Percentiles rank a stretch among this genome's conserved stretches.
These are phyloP conservation scores for Falco biarmicus DNA, from an alignment of 2,797 vertebrate species.

Conservation along the genomic window DNA sequence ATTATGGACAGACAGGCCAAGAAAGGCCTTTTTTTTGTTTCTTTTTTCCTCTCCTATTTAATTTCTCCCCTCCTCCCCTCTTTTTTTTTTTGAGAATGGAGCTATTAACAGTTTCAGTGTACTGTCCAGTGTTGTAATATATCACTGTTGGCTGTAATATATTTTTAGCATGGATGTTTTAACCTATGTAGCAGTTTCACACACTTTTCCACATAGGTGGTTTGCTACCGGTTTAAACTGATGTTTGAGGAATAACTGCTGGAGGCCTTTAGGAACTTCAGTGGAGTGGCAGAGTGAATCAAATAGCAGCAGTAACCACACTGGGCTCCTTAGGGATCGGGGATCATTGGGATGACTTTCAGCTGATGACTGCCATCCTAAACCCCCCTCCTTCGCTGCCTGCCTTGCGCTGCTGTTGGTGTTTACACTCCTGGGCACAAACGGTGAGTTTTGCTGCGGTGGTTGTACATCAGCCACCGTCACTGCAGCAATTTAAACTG, in stretches of 20 bases:
- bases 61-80: too few relatives aligned
- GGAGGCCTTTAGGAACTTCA: neutral
- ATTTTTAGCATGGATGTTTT: neutral
- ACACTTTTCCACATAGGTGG: neutral
- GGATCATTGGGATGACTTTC: neutral
- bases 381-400: neutral
- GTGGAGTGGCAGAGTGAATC: neutral
- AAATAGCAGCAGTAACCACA: neutral
- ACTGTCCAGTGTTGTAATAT: neutral
- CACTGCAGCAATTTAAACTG: neutral
- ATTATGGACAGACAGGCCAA: neutral
- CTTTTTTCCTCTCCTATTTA: neutral
- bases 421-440: neutral
- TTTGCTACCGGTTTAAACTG: neutral
- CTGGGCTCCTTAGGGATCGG: too few relatives aligned
- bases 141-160: neutral
- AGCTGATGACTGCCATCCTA: neutral
- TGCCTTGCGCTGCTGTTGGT: neutral
- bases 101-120: neutral
- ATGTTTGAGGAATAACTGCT: neutral
- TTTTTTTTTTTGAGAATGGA: neutral
- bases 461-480: neutral
- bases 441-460: neutral
- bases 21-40: neutral
- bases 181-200: neutral